Evolutionary conservation across 1,140 invertebrate species (phyloP), one percentile per base, ranked within the genome.

Genomic region (Ptiloglossa arizonensis): DNA sequence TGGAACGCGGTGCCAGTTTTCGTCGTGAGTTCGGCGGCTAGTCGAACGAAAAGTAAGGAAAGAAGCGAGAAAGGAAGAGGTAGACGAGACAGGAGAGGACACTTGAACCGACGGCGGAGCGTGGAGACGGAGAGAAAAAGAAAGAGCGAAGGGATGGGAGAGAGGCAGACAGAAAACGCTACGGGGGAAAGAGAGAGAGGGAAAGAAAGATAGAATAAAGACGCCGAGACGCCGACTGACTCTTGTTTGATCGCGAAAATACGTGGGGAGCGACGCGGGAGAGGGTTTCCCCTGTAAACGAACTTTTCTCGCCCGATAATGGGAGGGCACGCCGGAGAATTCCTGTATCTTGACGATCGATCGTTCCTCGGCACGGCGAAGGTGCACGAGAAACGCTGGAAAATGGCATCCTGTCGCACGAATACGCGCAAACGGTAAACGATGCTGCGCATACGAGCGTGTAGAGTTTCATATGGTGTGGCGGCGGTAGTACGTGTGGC

Each of bases 261-360:
- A 85, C 79, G 79, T 82, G 82, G 76, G 62, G 69, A 68, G 48
- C 46, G 41, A 72, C 62, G 41, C 73, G 69, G 59, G 75, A 60
- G 60, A 80, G 52, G 56, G 41, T 67, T 60, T 35, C 54, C 22
- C 35, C 27, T 50, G 70, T 59, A 52, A 57, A 63, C 67, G 24
- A 71, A 73, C 50, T 44, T 70, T 44, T 29, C 29, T 46, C 11
- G 24, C 11, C 8, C 41, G 8, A 22, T 56, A 56, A 67, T 3
- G 15, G 15, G 29, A 27, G 27, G 17, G 13, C 35, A 22, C 9
- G 22, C 4, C 27, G 6, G 8, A 19, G 22, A 52, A 56, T 32
- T 44, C 27, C 17, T 9, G 17, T 59, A 69, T 76, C 54, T 69
- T n/a, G 22, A 22, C 66, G 64, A 80, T 76, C 62, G 56, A 41